These are phyloP conservation scores for Anthonomus grandis DNA, from an alignment of 1,140 invertebrate species.

Conservation along the genomic window DNA sequence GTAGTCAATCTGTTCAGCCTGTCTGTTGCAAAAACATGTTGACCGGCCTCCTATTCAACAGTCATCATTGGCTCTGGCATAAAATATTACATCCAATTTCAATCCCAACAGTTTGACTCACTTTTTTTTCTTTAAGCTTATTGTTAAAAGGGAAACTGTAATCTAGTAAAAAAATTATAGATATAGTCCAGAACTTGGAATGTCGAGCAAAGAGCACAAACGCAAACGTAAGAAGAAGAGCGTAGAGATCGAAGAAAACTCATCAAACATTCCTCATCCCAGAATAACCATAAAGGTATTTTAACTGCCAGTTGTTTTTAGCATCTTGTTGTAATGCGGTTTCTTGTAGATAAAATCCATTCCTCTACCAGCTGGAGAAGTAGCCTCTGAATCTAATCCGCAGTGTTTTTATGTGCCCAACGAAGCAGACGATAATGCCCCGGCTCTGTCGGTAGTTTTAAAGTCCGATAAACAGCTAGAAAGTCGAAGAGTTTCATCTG, in stretches of 20 bases:
- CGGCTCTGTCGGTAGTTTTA: conserved; percentile 48
- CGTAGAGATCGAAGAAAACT: conserved; percentile 57
- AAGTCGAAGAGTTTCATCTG: conserved; percentile 2
- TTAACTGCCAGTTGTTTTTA: not conserved
- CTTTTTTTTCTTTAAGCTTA: too few species aligned
- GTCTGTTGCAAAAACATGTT: too few species aligned
- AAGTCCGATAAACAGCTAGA: not conserved
- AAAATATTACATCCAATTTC: too few species aligned
- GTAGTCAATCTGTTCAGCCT: too few species aligned
- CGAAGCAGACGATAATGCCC: conserved; percentile 63
- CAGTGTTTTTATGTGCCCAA: conserved; percentile 71
- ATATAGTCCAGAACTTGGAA: conserved; percentile 61
- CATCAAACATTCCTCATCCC: conserved; percentile 60
- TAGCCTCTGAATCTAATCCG: conserved; percentile 57
- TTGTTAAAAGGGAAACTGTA: too few species aligned
- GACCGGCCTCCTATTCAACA: too few species aligned
- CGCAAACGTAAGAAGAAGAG: conserved; percentile 71
- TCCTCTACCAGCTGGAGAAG: conserved; percentile 69
- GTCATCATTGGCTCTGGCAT: too few species aligned
- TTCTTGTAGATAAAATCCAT: conserved; percentile 70
- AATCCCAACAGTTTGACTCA: too few species aligned
- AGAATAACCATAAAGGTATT: conserved; percentile 74
- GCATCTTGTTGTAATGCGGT: conserved; percentile 9
- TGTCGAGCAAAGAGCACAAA: conserved; percentile 62
- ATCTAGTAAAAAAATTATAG: too few species aligned